Base-by-base conservation (phyloP, 2,888 invertebrate species). In the Calephelis perditalis region DNA sequence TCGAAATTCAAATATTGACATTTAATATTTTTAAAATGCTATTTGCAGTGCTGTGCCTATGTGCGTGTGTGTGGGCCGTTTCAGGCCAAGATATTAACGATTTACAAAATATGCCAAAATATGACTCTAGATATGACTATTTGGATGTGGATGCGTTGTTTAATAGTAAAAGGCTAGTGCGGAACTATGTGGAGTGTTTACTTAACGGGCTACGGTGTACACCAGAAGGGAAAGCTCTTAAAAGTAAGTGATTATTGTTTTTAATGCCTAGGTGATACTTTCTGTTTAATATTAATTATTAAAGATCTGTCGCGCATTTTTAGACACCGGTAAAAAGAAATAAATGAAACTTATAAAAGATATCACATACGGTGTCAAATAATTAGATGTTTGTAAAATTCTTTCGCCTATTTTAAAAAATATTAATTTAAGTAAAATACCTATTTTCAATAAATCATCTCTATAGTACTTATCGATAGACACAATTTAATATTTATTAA, bases 141-240 rank as follows among this genome's bases (percentile, higher is more conserved):
- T 81, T 95, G 69, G 93, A 95, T 76, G 85, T 95, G 37, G 94
- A 95, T 67, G 92, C 92, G 56, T 92, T 95, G 69, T 87, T 95
- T 71, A 91, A 92, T 57, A 95, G 93, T 76, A 93, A 93, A 70
- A 89, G 95, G 71, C 82, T 95, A 68, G 92, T 95, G 58, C 92
- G 92, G 66, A 93, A 94, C 73, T 95, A 95, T 82, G 93, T 94
- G 70, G 93, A 93, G 62, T 95, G 95, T 77, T 81, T 95, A 58
- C 85, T 95, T 63, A 92, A 91, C 67, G 87, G 91, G 66, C 93
- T 93, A 69, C 92, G 94, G 58, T 95, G 95, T 77, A 92, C 95
- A 47, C 94, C 95, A 3, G 95, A 95, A 84, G 95, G 94, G 67
- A 92, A 92, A 70, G 94, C 93, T 64, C 82, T 95, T 61, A 95